Base-by-base conservation (phyloP, 1,140 invertebrate genomes). In the Mycetomoellerius zeteki region DNA sequence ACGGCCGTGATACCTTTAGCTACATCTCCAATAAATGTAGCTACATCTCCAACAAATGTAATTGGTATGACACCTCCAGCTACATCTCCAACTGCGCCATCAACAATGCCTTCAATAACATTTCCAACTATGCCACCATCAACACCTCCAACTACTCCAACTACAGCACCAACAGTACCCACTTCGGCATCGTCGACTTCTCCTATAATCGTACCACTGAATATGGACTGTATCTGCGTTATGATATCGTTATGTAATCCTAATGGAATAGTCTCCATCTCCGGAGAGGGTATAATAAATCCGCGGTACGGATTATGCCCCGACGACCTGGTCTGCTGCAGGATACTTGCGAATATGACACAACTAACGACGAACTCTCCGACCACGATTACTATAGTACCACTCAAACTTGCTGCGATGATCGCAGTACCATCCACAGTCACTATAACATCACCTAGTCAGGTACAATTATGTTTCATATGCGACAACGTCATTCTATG, bases 241-340 rank as follows among this genome's bases (percentile, higher is more conserved):
- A 89, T 91, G 4, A 94, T 93, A 67, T 95, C 94, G 43, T 94
- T 95, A 65, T 97, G 96, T 77, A 86, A 94, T 65, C 94, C 95
- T 12, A 95, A 93, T 3, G 88, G 90, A 3, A 90, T 94, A 10
- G 91, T 96, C 4, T 91, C 94, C 14, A 58, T 88, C 4, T 81
- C 77, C 0, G 94, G 94, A 0, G 88, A 88, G 54, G 93, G 91
- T 16, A 24, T 93, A 50, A 93, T 95, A 3, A 89, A 93, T 58
- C 94, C 94, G 0, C 91, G 94, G 8, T 21, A 65, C 69, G 62
- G 64, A 7, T 69, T 89, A 4, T 93, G 92, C 50, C 54, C 87
- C 27, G 65, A 47, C 10, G 73, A 67, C 24, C 85, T 88, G 75
- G 84, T 93, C 16, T 93, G 92, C 60, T 92, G 92, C 24, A 87